Percentiles rank a stretch among this genome's conserved stretches.
Evolutionary conservation across 2,888 invertebrate species (phyloP).

Genomic region (Leptopilina myrica): DNA sequence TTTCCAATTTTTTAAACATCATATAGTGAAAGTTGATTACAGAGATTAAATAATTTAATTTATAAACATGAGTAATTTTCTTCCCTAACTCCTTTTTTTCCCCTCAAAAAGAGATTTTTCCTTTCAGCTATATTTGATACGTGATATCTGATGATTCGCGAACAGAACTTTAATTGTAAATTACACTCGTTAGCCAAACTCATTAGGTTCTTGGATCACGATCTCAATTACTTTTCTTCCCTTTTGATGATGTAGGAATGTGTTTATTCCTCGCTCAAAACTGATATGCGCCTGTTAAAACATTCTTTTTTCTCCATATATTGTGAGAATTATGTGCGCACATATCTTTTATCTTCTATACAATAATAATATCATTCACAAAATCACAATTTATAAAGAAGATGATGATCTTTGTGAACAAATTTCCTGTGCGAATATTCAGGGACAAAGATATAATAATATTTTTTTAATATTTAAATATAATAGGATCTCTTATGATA

Average conservation of each 20-base stretch:
- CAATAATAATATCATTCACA: slow-evolving; percentile 9
- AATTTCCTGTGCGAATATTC: background rate
- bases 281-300: background rate
- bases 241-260: background rate
- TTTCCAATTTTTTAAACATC: no score
- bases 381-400: background rate
- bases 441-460: background rate
- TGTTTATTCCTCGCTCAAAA: slow-evolving; percentile 3
- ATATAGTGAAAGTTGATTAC: no score
- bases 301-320: background rate
- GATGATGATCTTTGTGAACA: background rate
- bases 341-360: background rate
- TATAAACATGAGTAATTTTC: background rate
- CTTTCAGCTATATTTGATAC: background rate
- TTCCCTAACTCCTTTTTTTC: background rate
- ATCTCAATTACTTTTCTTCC: slow-evolving; percentile 53
- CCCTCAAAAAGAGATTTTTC: background rate
- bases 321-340: slow-evolving; percentile 28
- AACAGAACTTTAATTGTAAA: slow-evolving; percentile 48
- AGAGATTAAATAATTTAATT: background rate
- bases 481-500: no score
- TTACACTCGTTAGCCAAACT: slow-evolving; percentile 47
- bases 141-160: slow-evolving; percentile 29
- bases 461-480: no score
- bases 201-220: slow-evolving; percentile 54